Conservation (phyloP, 2,888 invertebrate genomes). For the Omphaloscelis lunosa region DNA sequence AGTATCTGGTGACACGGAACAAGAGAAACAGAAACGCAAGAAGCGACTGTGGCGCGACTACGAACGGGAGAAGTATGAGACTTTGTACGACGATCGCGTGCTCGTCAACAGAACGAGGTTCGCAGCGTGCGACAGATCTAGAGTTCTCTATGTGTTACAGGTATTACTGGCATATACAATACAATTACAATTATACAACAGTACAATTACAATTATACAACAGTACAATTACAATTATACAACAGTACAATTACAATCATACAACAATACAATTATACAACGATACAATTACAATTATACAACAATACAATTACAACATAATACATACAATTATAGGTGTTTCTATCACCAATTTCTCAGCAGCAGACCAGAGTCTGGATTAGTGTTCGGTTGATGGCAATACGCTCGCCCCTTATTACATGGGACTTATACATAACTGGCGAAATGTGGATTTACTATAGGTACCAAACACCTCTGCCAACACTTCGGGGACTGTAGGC, state of each 20-base stretch:
- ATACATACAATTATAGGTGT: no score
- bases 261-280: no score
- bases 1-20: slow-evolving; percentile 78
- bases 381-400: neutral
- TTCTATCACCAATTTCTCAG: neutral
- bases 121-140: slow-evolving; percentile 85
- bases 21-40: slow-evolving; percentile 81
- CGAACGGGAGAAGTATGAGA: slow-evolving; percentile 83
- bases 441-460: neutral
- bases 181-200: no score
- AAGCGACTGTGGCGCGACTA: slow-evolving; percentile 77
- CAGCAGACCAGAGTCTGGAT: no score
- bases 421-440: neutral
- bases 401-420: neutral
- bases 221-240: no score
- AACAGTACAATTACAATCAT: no score
- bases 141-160: slow-evolving; percentile 81
- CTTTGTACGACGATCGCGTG: slow-evolving; percentile 81
- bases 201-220: no score
- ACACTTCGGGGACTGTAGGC: neutral
- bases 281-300: no score
- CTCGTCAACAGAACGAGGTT: slow-evolving; percentile 83
- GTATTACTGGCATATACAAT: slow-evolving; percentile 58
- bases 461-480: neutral
- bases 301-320: no score